A percentile compares a stretch with the other conserved stretches of the same genome.
Evolutionary conservation across 92 coral and sea anemone species (phyloP).

Genomic region (Pocillopora grandis): DNA sequence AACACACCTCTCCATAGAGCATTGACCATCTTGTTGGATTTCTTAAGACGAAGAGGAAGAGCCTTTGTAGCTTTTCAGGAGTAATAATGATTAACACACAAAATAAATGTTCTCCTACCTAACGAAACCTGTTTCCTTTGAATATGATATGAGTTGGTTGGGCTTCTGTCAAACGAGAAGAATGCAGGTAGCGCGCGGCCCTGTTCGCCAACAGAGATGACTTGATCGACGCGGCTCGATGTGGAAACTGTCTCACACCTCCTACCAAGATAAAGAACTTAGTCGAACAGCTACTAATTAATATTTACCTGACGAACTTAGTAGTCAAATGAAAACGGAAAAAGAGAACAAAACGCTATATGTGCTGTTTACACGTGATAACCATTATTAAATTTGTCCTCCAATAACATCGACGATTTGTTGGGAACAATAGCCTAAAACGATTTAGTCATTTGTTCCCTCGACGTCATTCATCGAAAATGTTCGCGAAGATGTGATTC

Average conservation of each 20-base stretch:
- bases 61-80: neutral
- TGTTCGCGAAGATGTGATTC: conserved; percentile 1
- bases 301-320: neutral
- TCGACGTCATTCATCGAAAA: neutral
- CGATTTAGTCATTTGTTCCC: neutral
- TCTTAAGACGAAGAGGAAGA: neutral
- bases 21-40: neutral
- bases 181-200: too few species aligned
- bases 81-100: neutral
- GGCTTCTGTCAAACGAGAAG: neutral
- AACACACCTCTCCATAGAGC: neutral
- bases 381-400: conserved; percentile 11
- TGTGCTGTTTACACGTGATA: conserved; percentile 16
- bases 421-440: conserved; percentile 23
- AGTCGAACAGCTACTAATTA: neutral
- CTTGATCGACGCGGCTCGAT: neutral
- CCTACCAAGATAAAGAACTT: neutral
- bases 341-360: conserved; percentile 6
- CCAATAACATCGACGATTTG: conserved; percentile 28
- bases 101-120: neutral
- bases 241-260: neutral
- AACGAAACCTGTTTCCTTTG: neutral
- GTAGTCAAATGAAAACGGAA: conserved; percentile 12
- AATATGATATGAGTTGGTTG: neutral
- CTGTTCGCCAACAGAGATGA: neutral